These are phyloP conservation scores for Corythucha ciliata DNA, from an alignment of 2,888 invertebrate species.

Conservation along the genomic window DNA sequence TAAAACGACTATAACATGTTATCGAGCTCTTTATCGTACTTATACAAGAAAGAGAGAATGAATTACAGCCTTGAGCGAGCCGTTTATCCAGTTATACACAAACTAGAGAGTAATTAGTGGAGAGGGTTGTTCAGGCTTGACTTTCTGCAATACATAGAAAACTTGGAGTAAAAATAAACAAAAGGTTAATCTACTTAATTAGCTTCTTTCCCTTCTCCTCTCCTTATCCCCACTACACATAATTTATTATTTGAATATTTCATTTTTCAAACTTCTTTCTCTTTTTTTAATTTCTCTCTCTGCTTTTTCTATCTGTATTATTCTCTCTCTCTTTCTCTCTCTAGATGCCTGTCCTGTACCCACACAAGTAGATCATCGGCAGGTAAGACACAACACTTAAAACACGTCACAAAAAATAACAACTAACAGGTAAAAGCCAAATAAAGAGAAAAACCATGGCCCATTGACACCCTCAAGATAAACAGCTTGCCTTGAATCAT, in stretches of 20 bases:
- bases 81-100: too few species aligned
- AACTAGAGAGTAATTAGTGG: too few species aligned
- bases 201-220: too few species aligned
- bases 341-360: conserved; percentile 37
- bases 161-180: too few species aligned
- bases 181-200: too few species aligned
- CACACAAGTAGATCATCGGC: conserved; percentile 37
- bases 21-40: too few species aligned
- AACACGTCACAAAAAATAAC: conserved; percentile 30
- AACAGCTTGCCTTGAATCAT: conserved; percentile 25
- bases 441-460: too few species aligned
- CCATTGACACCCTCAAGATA: conserved; percentile 25
- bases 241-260: background rate
- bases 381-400: conserved; percentile 37
- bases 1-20: too few species aligned
- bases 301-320: conserved; percentile 38
- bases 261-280: background rate
- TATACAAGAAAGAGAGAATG: too few species aligned
- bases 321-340: conserved; percentile 36
- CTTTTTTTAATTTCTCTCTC: conserved; percentile 32
- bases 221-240: conserved; percentile 7
- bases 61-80: too few species aligned
- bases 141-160: too few species aligned
- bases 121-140: too few species aligned
- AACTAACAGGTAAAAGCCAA: conserved; percentile 29